Conservation (phyloP, 2,888 invertebrate genomes). For the Melanostoma scalare region DNA sequence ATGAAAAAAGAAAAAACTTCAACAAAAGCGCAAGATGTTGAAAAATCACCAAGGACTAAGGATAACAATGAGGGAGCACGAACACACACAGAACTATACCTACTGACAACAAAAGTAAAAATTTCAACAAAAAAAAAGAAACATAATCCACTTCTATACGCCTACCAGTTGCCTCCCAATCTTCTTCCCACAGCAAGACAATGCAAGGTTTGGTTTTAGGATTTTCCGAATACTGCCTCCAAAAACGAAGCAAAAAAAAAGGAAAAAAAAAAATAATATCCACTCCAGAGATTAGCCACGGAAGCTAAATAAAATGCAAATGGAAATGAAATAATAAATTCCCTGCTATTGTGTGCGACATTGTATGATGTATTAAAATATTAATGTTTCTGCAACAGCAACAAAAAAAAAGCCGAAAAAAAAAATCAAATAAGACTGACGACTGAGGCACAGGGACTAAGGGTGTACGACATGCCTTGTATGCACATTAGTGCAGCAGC, state of each 20-base stretch:
- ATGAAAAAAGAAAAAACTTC: slow-evolving; percentile 12
- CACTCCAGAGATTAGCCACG: slow-evolving; percentile 73
- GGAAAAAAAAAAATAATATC: slow-evolving; percentile 34
- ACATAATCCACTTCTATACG: slow-evolving; percentile 27
- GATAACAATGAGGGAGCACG: slow-evolving; percentile 36
- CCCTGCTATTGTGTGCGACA: slow-evolving; percentile 68
- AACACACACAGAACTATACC: slow-evolving; percentile 43
- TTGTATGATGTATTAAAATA: slow-evolving; percentile 74
- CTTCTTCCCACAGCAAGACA: slow-evolving; percentile 53
- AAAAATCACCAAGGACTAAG: slow-evolving; percentile 41
- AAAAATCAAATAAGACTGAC: background rate
- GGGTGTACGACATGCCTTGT: slow-evolving; percentile 18
- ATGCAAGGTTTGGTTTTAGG: slow-evolving; percentile 71
- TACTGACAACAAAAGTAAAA: slow-evolving; percentile 40
- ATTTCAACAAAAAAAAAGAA: slow-evolving; percentile 23
- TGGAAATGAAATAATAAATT: slow-evolving; percentile 73
- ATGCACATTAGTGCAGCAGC: slow-evolving; percentile 67
- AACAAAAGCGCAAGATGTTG: slow-evolving; percentile 61
- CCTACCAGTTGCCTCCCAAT: slow-evolving; percentile 14
- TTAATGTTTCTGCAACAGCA: slow-evolving; percentile 45
- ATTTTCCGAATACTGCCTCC: slow-evolving; percentile 50
- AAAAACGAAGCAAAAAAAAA: slow-evolving; percentile 34
- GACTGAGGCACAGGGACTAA: background rate
- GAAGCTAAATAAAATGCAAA: slow-evolving; percentile 72
- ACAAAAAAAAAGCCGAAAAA: background rate